A percentile compares a stretch with the other conserved stretches of the same genome.
These are phyloP conservation scores for Ichneumoninae sp. DNA, from an alignment of 2,888 invertebrate genomes.

Conservation along the genomic window DNA sequence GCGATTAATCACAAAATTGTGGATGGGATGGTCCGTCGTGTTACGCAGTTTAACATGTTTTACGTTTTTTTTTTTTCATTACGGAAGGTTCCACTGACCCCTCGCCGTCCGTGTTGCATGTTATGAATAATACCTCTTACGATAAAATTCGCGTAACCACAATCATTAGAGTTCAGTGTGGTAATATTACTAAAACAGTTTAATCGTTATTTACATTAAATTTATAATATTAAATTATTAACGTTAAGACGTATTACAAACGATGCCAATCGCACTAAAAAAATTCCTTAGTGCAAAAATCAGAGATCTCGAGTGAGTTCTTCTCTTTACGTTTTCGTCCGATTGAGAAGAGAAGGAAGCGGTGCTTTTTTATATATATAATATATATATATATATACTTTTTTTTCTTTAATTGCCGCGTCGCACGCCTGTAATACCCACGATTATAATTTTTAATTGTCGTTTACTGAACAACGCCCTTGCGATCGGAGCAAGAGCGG, in stretches of 20 bases:
- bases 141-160: constrained; percentile 59
- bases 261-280: constrained; percentile 65
- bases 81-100: constrained; percentile 59
- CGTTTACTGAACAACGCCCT: constrained; percentile 28
- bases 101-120: constrained; percentile 17
- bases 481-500: constrained; percentile 52
- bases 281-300: constrained; percentile 70
- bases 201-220: constrained; percentile 79
- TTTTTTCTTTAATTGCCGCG: constrained; percentile 48
- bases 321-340: constrained; percentile 38
- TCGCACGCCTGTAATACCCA: neutral
- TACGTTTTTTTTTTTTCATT: constrained; percentile 49
- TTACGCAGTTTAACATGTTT: constrained; percentile 58
- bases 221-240: constrained; percentile 71
- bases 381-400: constrained; percentile 17
- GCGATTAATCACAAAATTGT: constrained; percentile 55
- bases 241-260: constrained; percentile 68
- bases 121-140: constrained; percentile 21
- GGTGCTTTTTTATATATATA: constrained; percentile 53
- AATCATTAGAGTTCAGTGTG: constrained; percentile 72
- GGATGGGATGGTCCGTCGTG: constrained; percentile 56
- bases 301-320: constrained; percentile 67
- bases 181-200: constrained; percentile 78
- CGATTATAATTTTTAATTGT: constrained; percentile 32
- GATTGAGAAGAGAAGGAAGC: constrained; percentile 62